phyloP scores from a whole-genome alignment of 2,797 vertebrate species.

The Phrynocephalus forsythii region DNA sequence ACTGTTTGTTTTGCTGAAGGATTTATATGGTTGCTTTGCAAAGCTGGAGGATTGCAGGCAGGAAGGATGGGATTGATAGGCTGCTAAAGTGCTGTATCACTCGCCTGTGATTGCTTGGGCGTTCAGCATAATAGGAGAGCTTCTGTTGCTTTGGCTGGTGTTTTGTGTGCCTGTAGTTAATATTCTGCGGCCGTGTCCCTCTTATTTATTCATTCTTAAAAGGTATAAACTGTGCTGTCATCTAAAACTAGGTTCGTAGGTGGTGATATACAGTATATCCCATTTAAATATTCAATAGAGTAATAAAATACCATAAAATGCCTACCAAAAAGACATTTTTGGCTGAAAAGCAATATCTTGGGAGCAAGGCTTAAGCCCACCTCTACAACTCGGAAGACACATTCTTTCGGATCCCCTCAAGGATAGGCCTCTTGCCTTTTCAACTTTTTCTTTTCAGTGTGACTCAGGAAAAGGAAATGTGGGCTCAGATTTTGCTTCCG shows the following conservation, averaged over 20 bases:
- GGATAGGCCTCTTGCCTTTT: neutral
- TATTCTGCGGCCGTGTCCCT: neutral
- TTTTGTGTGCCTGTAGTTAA: conserved; percentile 1
- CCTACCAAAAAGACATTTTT: accelerated
- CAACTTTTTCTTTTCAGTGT: neutral
- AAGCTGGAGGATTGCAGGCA: neutral
- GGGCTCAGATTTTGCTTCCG: neutral
- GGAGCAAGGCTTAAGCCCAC: neutral
- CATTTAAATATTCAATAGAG: conserved; percentile 5
- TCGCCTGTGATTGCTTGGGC: neutral
- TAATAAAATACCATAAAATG: neutral
- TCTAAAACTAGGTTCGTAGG: neutral
- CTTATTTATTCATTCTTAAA: neutral
- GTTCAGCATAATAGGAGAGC: neutral
- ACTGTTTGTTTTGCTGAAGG: conserved; percentile 21
- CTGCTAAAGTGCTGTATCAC: conserved; percentile 16
- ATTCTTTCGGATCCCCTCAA: neutral
- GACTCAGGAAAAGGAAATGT: neutral
- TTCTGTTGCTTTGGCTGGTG: neutral
- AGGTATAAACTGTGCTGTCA: neutral
- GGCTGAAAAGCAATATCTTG: accelerated
- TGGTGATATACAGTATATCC: neutral
- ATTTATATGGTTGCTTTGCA: conserved; percentile 28
- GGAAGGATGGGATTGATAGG: conserved; percentile 24
- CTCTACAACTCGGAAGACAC: neutral